Percentiles rank a stretch among this genome's conserved stretches.
These are phyloP conservation scores for Centropus bengalensis DNA, from an alignment of 2,113 vertebrate species.

Conservation along the genomic window DNA sequence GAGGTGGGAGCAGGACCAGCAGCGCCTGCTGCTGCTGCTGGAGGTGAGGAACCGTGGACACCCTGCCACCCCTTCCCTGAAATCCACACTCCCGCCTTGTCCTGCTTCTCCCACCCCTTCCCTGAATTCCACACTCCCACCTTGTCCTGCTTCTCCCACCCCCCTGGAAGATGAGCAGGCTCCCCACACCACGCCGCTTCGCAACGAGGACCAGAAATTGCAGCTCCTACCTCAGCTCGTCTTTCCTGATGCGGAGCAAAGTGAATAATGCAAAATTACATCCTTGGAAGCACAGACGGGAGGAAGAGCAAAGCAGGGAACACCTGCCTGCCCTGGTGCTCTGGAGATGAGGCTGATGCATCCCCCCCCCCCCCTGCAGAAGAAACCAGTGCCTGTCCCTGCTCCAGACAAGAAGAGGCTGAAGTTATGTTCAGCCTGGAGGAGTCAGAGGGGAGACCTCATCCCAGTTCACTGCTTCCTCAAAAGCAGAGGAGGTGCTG, in stretches of 20 bases:
- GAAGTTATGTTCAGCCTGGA: too few species aligned
- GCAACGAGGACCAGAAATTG: not conserved
- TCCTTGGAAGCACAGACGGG: not conserved
- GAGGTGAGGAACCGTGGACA: not conserved
- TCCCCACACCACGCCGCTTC: not conserved
- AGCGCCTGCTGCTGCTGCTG: not conserved
- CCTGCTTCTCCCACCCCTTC: not conserved
- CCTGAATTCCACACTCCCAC: not conserved
- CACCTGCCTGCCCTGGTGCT: not conserved
- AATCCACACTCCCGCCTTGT: not conserved
- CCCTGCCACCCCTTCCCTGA: not conserved
- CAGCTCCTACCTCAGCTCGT: not conserved
- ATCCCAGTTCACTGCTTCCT: too few species aligned
- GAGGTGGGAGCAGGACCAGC: not conserved
- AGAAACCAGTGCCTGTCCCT: not conserved
- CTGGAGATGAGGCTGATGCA: not conserved
- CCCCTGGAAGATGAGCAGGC: not conserved
- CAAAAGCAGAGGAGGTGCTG: too few species aligned
- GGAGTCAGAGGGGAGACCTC: too few species aligned
- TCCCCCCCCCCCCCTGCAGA: not conserved
- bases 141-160: not conserved
- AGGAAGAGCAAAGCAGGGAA: not conserved
- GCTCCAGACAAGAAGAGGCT: not conserved
- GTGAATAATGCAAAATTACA: not conserved
- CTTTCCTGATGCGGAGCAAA: not conserved